Conservation (phyloP, 1,140 invertebrate species). For the Tetraneura akinire region DNA sequence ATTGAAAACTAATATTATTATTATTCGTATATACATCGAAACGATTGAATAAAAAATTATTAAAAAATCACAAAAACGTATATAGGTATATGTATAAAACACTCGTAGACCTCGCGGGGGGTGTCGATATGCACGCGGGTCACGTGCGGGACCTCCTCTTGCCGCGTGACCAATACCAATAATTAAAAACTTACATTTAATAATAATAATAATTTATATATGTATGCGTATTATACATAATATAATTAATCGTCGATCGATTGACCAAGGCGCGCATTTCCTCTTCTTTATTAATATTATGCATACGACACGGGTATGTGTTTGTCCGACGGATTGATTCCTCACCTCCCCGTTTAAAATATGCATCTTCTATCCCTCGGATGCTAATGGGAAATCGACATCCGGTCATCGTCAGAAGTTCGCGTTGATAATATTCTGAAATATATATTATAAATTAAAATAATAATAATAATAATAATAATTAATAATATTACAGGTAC, state of each 20-base stretch:
- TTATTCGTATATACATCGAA: not conserved
- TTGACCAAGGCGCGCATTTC: constrained; percentile 16
- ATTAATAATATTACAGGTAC: not conserved
- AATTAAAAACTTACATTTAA: constrained; percentile 46
- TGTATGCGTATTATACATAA: not conserved
- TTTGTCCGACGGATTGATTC: constrained; percentile 14
- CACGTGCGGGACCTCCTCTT: constrained; percentile 27
- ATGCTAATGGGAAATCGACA: too few relatives aligned
- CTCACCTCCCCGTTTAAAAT: too few relatives aligned
- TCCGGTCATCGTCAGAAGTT: not conserved
- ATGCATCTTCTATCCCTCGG: too few relatives aligned
- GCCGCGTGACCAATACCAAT: constrained; percentile 24
- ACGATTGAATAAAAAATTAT: constrained; percentile 1
- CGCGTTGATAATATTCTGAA: too few relatives aligned
- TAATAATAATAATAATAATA: not conserved
- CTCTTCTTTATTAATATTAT: not conserved
- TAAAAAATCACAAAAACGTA: too few relatives aligned
- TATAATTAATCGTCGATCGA: constrained; percentile 32
- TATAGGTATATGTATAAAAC: not conserved
- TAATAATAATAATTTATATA: too few relatives aligned
- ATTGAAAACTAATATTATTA: constrained; percentile 22
- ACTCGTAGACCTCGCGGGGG: not conserved
- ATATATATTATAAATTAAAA: too few relatives aligned
- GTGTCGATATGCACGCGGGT: constrained; percentile 41
- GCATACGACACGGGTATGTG: not conserved